Evolutionary conservation across 2,797 vertebrate species (phyloP).

Genomic region (Manis pentadactyla): DNA sequence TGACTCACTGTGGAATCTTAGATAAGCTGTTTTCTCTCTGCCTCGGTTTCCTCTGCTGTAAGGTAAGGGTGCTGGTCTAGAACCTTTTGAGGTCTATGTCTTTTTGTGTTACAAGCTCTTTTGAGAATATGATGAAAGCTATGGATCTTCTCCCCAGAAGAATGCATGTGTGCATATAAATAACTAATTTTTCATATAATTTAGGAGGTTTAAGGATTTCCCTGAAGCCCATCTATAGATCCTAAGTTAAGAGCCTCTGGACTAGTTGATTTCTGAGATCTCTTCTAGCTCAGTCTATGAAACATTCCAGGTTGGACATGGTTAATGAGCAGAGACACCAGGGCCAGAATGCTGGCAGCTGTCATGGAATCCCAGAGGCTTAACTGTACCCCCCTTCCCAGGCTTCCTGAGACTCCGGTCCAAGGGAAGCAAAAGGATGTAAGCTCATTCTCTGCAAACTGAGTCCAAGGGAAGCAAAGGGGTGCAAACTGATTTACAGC

Average conservation of each 20-base stretch:
- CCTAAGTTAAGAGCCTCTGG: constrained; percentile 43
- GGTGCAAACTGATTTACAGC: constrained; percentile 74
- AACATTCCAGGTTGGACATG: constrained; percentile 78
- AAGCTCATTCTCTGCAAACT: constrained; percentile 76
- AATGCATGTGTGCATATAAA: not conserved
- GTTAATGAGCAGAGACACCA: constrained; percentile 77
- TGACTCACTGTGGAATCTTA: not conserved
- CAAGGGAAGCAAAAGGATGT: constrained; percentile 80
- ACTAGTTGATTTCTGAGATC: constrained; percentile 52
- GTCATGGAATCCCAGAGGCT: constrained; percentile 79
- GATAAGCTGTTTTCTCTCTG: constrained; percentile 30
- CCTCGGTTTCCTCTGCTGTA: constrained; percentile 23
- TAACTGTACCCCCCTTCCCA: constrained; percentile 80
- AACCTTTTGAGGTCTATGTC: constrained; percentile 4
- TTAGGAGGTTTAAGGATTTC: constrained; percentile 16
- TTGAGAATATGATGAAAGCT: constrained; percentile 54
- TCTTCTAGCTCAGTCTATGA: constrained; percentile 62
- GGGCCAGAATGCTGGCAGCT: constrained; percentile 76
- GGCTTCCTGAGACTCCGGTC: constrained; percentile 75
- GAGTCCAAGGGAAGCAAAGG: constrained; percentile 73
- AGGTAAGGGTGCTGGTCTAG: not conserved
- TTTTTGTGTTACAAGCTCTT: not conserved
- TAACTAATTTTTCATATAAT: constrained; percentile 30
- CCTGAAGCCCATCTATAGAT: constrained; percentile 10
- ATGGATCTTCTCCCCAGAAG: not conserved